Evolutionary conservation across 2,888 invertebrate genomes (phyloP), one percentile per base, ranked within the genome.

Genomic region (Thereva unica): DNA sequence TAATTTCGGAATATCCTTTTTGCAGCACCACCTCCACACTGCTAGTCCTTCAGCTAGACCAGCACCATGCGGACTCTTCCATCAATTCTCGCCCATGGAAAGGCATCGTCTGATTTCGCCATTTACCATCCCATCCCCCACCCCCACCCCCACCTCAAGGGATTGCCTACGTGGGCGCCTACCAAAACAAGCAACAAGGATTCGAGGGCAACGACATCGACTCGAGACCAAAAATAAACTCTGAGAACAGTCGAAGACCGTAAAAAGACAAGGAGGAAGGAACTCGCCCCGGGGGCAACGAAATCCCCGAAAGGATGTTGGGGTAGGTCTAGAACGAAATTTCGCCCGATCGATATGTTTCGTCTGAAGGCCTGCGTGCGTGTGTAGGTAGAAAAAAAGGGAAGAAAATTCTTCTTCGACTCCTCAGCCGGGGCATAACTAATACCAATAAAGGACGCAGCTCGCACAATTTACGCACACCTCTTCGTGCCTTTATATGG

Each of bases 281-380:
- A 53, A 6, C 2, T 45, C n/a, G 61, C 50, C 50, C 35, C 23
- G 40, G 42, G 61, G 61, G 50, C 61, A 40, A 12, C 61, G 40
- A 61, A 61, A 61, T 50, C 34, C 47, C 50, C 61, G 23, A 65
- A 67, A 65, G 67, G 66, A 66, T 69, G 63, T 69, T 69, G 67
- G 63, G 69, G 65, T 69, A 69, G 69, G 69, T 69, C 69, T 67
- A 69, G 67, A 54, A 67, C 65, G 50, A 44, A 59, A 47, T 64
- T 69, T 69, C 65, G 65, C 38, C 57, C 50, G 69, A 69, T 69
- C 69, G 69, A 69, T 69, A 69, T 67, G 67, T 69, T 69, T 67
- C 63, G 69, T 69, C 69, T 69, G 69, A 66, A 69, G 63, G 56
- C 23, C 23, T 54, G 55, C 61, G 61, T 67, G 54, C 67, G 57